These are phyloP conservation scores for Drosophila engyochracea DNA, from an alignment of 2,888 invertebrate species.

Conservation along the genomic window DNA sequence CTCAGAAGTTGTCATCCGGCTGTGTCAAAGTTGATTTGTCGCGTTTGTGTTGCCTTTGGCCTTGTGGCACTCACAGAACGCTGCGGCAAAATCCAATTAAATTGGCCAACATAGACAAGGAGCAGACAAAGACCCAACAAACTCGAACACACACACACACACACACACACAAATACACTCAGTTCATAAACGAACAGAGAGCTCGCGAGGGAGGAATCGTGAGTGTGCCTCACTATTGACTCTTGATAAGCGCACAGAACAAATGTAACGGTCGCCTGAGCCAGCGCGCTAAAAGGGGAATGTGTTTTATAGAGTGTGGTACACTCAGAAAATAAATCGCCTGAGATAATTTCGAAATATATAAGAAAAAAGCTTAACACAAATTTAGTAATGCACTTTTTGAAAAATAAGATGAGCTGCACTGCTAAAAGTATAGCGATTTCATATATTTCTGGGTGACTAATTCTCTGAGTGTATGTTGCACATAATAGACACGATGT, in stretches of 20 bases:
- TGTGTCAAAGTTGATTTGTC: constrained; percentile 29
- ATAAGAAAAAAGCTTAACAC: neutral
- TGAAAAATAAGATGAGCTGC: neutral
- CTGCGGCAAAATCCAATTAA: constrained; percentile 64
- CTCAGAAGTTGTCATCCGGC: constrained; percentile 3
- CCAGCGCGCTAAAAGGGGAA: constrained; percentile 34
- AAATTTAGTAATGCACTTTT: neutral
- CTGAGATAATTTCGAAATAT: constrained; percentile 1
- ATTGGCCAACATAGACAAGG: constrained; percentile 41
- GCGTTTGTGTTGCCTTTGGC: constrained; percentile 16
- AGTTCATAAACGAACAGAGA: constrained; percentile 25
- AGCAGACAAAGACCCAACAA: constrained; percentile 19
- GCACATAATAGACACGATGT: neutral
- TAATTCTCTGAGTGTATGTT: neutral
- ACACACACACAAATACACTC: constrained; percentile 7
- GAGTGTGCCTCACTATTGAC: constrained; percentile 34
- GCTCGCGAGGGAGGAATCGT: neutral
- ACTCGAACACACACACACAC: neutral
- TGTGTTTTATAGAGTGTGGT: constrained; percentile 29
- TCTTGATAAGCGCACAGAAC: constrained; percentile 44
- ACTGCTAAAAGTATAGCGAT: neutral
- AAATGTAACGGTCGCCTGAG: constrained; percentile 70
- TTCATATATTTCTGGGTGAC: neutral
- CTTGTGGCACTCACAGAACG: constrained; percentile 6
- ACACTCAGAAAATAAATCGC: neutral